These are phyloP conservation scores for Callospermophilus lateralis DNA, from an alignment of 2,113 vertebrate genomes.

Conservation along the genomic window DNA sequence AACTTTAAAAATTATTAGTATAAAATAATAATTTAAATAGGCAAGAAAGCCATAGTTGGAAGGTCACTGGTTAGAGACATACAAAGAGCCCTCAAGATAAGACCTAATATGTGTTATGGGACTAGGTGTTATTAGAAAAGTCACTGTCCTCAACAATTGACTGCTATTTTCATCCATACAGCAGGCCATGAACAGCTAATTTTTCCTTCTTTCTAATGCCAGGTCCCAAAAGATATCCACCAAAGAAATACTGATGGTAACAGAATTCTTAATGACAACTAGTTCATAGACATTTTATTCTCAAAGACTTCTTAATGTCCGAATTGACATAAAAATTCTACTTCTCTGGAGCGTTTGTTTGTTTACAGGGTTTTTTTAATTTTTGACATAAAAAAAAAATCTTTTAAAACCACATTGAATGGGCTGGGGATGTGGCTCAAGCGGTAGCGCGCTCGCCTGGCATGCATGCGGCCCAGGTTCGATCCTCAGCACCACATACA, in stretches of 20 bases:
- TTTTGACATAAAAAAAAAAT: neutral
- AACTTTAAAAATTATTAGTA: neutral
- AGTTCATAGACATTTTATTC: neutral
- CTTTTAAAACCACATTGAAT: slow-evolving; percentile 56
- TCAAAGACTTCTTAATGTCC: slow-evolving; percentile 12
- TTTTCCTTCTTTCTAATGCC: slow-evolving; percentile 25
- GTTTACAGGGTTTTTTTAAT: neutral
- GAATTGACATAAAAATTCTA: neutral
- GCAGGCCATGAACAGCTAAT: neutral
- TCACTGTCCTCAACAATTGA: neutral
- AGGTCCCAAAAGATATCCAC: neutral
- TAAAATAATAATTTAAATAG: neutral
- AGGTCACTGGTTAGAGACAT: neutral
- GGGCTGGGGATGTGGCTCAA: no score
- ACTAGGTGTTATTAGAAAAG: neutral
- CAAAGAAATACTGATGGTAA: neutral
- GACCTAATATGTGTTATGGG: neutral
- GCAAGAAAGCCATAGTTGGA: neutral
- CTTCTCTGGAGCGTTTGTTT: neutral
- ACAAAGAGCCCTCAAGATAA: neutral
- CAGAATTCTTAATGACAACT: neutral
- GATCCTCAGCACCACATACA: no score
- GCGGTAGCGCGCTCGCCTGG: no score
- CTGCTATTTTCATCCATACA: neutral
- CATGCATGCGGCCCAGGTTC: no score